These are phyloP conservation scores for Megaustenia siamemsis DNA, from an alignment of 2,888 invertebrate species.

Conservation along the genomic window DNA sequence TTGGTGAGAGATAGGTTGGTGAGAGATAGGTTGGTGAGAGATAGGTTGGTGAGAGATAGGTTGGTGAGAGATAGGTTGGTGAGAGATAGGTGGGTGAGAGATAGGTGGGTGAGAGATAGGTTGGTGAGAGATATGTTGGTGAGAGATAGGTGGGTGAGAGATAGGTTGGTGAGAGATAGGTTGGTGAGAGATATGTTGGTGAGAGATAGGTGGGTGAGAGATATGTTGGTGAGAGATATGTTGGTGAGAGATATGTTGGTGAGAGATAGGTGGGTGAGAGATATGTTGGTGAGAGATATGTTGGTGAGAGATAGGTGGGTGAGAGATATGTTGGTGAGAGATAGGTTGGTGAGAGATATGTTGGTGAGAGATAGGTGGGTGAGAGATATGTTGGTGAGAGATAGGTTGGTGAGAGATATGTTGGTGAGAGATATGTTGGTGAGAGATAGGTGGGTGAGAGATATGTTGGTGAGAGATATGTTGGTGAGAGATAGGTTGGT, in stretches of 20 bases:
- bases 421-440: not conserved
- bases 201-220: not conserved
- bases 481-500: not conserved
- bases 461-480: not conserved
- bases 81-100: not conserved
- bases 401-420: not conserved
- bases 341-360: not conserved
- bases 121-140: not conserved
- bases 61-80: not conserved
- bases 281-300: not conserved
- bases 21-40: not conserved
- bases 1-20: not conserved
- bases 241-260: too few relatives aligned
- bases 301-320: not conserved
- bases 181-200: not conserved
- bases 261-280: not conserved
- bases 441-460: not conserved
- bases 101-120: not conserved
- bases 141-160: too few relatives aligned
- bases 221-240: not conserved
- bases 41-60: not conserved
- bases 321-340: not conserved
- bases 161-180: not conserved
- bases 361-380: not conserved
- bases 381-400: not conserved